Percentiles rank a stretch among this genome's conserved stretches.
phyloP scores from a whole-genome alignment of 2,113 vertebrate species.

The Catharus minimus region DNA sequence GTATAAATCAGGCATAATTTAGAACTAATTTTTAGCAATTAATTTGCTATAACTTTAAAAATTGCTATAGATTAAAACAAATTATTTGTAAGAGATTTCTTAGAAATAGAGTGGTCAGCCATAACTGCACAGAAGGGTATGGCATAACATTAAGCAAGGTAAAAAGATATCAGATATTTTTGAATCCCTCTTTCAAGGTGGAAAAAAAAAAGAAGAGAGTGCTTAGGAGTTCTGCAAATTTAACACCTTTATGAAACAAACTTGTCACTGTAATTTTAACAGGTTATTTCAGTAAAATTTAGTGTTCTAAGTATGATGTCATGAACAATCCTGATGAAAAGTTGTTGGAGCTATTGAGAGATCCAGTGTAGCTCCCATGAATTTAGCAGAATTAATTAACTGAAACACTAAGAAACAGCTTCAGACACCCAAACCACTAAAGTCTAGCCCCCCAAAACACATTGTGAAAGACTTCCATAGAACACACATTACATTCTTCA shows the following conservation, averaged over 20 bases:
- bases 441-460: background rate
- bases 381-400: background rate
- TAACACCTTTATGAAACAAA: background rate
- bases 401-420: background rate
- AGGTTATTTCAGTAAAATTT: background rate
- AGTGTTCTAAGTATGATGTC: background rate
- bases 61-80: background rate
- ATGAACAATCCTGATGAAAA: background rate
- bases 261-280: background rate
- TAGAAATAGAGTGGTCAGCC: background rate
- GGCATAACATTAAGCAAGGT: background rate
- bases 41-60: background rate
- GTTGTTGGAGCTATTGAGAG: accelerated
- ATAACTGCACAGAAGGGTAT: background rate
- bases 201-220: background rate
- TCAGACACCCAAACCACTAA: background rate
- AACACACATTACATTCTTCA: background rate
- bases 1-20: background rate
- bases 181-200: background rate
- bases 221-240: background rate
- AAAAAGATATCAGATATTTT: background rate
- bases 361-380: background rate
- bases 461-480: background rate
- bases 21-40: background rate
- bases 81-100: background rate